Base-by-base conservation (phyloP, 2,797 vertebrate genomes). In the Sebastes oblongus region DNA sequence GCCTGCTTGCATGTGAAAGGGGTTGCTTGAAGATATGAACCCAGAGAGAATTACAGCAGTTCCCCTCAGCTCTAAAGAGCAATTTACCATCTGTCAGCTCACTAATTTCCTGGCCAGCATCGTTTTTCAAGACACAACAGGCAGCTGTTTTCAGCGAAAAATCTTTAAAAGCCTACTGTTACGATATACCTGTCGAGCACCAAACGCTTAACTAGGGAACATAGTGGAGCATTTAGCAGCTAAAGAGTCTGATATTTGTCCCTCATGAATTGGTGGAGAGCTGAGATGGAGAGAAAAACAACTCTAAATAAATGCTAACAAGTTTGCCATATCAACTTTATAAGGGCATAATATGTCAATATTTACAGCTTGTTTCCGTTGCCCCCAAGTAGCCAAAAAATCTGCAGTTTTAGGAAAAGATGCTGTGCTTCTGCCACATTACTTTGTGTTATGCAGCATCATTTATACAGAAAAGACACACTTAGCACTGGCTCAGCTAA, bases 401-500 rank as follows among this genome's bases (percentile, higher is more conserved):
- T 74, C 46, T 5, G 42, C 54, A 58, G 12, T 54, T 72, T 7
- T 64, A 32, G 68, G 67, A 69, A 72, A 52, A 69, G 32, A 66
- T 54, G 55, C 64, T 55, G 25, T 46, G 52, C 56, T 58, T 75
- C 34, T 14, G 12, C 68, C 60, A 25, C 32, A 46, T 76, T 50
- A 60, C 30, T 62, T 81, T 61, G 14, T 74, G 32, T 71, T 62
- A 55, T 6, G 8, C 58, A 29, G 34, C 72, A 50, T 71, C 0
- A 39, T 78, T 68, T 73, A 1, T 34, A 3, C 6, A 8, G 39
- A 78, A 69, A 62, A 67, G n/a, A 66, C n/a, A 12, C 29, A 36
- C 3, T 25, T 30, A 58, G 42, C 16, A 4, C 20, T 27, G 55
- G 66, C 39, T 79, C 75, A 68, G 72, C 76, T 80, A 61, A 78